Conservation (phyloP, 2,797 vertebrate genomes). For the Prunella strophiata region DNA sequence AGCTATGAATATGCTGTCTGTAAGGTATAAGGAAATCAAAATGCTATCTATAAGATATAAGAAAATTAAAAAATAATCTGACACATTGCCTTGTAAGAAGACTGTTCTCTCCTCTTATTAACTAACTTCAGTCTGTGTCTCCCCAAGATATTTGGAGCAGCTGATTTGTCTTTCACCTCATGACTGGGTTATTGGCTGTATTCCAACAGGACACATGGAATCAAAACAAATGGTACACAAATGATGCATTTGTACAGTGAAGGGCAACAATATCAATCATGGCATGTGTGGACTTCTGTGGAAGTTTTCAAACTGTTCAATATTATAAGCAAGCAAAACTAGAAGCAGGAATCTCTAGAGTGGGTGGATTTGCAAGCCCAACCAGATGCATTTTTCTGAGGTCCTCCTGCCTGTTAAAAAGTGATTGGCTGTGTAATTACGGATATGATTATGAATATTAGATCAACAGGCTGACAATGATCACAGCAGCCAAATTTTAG, state of each 20-base stretch:
- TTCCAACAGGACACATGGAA: background rate
- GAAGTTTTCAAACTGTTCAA: background rate
- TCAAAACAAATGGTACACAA: background rate
- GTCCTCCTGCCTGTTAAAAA: slow-evolving; percentile 13
- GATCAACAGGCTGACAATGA: slow-evolving; percentile 52
- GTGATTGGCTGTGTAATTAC: slow-evolving; percentile 53
- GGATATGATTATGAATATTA: slow-evolving; percentile 58
- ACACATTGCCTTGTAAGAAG: background rate
- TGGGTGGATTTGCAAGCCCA: background rate
- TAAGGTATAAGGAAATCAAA: background rate
- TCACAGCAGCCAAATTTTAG: slow-evolving; percentile 44
- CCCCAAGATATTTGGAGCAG: background rate
- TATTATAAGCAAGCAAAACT: background rate
- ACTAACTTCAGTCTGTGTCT: background rate
- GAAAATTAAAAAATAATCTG: background rate
- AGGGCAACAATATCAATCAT: background rate
- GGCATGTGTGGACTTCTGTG: background rate
- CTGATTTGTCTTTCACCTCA: background rate
- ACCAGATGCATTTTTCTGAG: slow-evolving; percentile 21
- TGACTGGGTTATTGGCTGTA: background rate
- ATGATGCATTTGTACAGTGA: background rate
- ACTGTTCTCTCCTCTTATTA: background rate
- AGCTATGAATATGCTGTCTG: background rate
- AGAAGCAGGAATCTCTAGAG: background rate
- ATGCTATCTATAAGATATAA: background rate